Evolutionary conservation across 1,140 invertebrate genomes (phyloP), one percentile per base, ranked within the genome.

Genomic region (Lordiphosa stackelbergi): DNA sequence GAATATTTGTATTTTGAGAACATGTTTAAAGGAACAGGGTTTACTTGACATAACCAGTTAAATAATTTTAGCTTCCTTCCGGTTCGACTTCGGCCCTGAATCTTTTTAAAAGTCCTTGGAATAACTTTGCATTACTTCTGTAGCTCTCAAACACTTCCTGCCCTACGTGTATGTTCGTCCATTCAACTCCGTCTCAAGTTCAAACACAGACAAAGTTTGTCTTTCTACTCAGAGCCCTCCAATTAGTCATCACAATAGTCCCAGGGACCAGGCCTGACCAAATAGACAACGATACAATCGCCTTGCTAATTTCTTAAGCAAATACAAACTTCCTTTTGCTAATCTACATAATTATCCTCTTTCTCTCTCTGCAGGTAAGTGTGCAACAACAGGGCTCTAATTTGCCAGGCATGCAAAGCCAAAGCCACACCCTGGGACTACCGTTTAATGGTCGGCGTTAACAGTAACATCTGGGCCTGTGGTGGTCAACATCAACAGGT

Each of bases 271-370:
- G 43, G 19, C 42, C 48, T 40, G 46, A 28, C 42, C 28, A 46
- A 52, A 52, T 35, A 54, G 45, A 19, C 22, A 24, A 53, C 48
- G 49, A 53, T 62, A 66, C 57, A 66, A 57, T 57, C 54, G 59
- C 42, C 71, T 51, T 57, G 70, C 70, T 65, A 79, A 81, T 71
- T 81, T 71, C 75, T 75, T 75, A 55, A 37, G 53, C 77, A 79
- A 79, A 81, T 41, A 75, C 57, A 61, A 68, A 68, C 75, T 75
- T 79, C 66, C 68, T 81, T 70, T 57, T 37, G 47, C 72, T 71
- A 71, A 81, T 78, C 69, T 72, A 56, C 74, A 75, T 70, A 79
- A 68, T 69, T 74, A 83, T 65, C 55, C 38, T 47, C 35, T 40
- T 9, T 9, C 34, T 46, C 16, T 64, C 37, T 52, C 19, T 81